A percentile compares a stretch with the other conserved stretches of the same genome.
Conservation (phyloP, 2,888 invertebrate genomes). For the Girardia tigrina region DNA sequence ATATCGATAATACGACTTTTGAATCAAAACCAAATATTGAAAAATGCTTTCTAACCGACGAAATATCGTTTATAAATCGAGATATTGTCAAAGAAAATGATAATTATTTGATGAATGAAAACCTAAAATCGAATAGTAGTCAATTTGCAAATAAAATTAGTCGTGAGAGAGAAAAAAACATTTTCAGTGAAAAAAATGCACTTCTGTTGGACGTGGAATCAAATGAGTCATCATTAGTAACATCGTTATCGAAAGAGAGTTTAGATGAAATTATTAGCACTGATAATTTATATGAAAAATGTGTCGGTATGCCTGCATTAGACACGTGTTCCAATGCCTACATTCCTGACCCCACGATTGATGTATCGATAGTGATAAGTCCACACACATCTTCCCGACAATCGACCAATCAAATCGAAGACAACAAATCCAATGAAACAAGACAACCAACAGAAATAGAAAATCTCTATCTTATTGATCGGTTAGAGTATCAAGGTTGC, state of each 20-base stretch:
- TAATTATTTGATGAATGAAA: neutral
- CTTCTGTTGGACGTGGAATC: neutral
- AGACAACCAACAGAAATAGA: neutral
- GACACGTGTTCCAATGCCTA: neutral
- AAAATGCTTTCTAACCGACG: too few relatives aligned
- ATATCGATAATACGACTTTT: too few relatives aligned
- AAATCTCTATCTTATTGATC: conserved; percentile 1
- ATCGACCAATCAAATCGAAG: neutral
- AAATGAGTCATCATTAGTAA: conserved; percentile 1
- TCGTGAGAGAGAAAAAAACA: neutral
- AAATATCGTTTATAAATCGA: too few relatives aligned
- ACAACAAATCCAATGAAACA: neutral
- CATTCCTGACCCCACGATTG: neutral
- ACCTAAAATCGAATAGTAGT: neutral
- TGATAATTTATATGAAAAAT: conserved; percentile 20
- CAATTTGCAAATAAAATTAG: neutral
- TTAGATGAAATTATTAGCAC: neutral
- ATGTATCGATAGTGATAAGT: neutral
- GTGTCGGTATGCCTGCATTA: neutral
- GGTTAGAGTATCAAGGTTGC: conserved; percentile 1
- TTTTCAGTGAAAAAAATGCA: neutral
- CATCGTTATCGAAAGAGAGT: neutral
- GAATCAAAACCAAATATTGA: too few relatives aligned
- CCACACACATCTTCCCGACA: neutral
- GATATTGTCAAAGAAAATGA: too few relatives aligned